Evolutionary conservation across 2,113 vertebrate species (phyloP).

Genomic region (Collichthys lucidus): DNA sequence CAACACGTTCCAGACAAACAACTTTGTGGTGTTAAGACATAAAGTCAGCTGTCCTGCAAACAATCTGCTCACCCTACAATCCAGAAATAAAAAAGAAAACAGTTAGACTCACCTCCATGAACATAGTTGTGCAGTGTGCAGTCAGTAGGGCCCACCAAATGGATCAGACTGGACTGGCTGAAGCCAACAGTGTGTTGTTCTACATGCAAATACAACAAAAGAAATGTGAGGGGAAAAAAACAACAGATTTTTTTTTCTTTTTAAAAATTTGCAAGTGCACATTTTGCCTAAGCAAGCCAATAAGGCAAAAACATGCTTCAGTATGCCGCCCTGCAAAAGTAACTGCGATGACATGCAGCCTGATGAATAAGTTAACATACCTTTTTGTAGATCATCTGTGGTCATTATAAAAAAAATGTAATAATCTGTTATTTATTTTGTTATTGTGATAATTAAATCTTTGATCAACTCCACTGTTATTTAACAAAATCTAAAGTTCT

Average conservation of each 20-base stretch:
- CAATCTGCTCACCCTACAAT: neutral
- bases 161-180: conserved; percentile 97
- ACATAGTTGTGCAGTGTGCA: conserved; percentile 93
- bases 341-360: conserved; percentile 2
- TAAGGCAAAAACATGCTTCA: neutral
- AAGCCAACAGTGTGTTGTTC: conserved; percentile 90
- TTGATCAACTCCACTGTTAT: too few relatives aligned
- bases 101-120: conserved; percentile 89
- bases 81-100: neutral
- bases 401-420: conserved; percentile 43
- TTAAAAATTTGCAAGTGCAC: neutral
- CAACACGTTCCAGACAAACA: neutral
- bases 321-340: neutral
- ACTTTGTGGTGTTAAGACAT: neutral
- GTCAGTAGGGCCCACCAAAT: conserved; percentile 94
- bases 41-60: neutral
- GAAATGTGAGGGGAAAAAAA: neutral
- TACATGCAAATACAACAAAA: conserved; percentile 66
- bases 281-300: conserved; percentile 1
- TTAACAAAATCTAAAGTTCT: too few relatives aligned
- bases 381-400: conserved; percentile 85
- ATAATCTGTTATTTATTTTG: conserved; percentile 6
- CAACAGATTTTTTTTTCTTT: too few relatives aligned
- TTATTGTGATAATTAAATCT: neutral
- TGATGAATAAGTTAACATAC: conserved; percentile 71